Base-by-base conservation (phyloP, 1,140 invertebrate genomes). In the Tetramorium simillimum region DNA sequence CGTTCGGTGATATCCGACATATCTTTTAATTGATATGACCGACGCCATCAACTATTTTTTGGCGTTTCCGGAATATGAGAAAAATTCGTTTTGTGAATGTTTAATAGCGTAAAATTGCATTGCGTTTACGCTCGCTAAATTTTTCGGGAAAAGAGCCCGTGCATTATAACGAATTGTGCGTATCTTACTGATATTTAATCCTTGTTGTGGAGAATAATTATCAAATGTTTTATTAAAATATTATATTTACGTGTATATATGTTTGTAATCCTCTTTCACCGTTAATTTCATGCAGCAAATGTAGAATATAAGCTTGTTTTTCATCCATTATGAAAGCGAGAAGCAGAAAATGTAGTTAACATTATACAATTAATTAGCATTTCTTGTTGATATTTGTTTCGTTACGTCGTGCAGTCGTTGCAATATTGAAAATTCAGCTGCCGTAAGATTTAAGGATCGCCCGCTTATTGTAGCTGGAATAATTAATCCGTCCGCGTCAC, bases 21-120 rank as follows among this genome's bases (percentile, higher is more conserved):
- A 24, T 33, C 67, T 73, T 73, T 84, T 84, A 84, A 84, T 84
- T 56, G 69, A 84, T 75, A 49, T 14, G 43, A 84, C 53, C 14
- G 69, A 60, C 69, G 69, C 9, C 21, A 28, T 49, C n/a, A 9
- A 18, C 46, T 81, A 53, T 81, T 81, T 81, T 80, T 56, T 53
- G 7, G 10, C 49, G 49, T 28, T 24, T 72, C 14, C 62, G 9
- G 60, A 21, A 46, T 12, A 46, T 9, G 40, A 46, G n/a, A 78
- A 77, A 18, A 65, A 49, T 43, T 65, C 12, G 6, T 65, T 33
- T 46, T 78, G 58, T 10, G 12, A 78, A 37, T n/a, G 14, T 77
- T 63, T 40, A 28, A 78, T 65, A 43, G n/a, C 43, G 24, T 33
- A 16, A 46, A 78, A 78, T 65, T 63, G 40, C 40, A 37, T 65